Evolutionary conservation across 37 sponge, comb jelly and placozoan species (phyloP).

Genomic region (Spongia lamella): DNA sequence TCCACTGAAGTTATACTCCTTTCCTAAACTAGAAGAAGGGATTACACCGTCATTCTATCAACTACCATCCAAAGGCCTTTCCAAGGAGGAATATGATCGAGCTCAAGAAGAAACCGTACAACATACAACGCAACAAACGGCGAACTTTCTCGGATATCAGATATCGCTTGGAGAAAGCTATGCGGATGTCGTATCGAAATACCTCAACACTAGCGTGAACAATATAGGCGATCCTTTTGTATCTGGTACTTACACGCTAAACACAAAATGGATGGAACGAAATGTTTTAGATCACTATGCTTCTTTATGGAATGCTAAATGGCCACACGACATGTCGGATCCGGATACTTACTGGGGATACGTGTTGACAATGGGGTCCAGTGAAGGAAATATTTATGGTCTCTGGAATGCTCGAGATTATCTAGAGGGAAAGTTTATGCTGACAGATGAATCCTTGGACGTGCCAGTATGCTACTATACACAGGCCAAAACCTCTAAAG

Average conservation of each 20-base stretch:
- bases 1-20: neutral
- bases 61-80: slow-evolving; percentile 34
- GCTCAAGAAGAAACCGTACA: slow-evolving; percentile 3
- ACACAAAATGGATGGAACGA: slow-evolving; percentile 27
- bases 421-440: slow-evolving; percentile 17
- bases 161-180: neutral
- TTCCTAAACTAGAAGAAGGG: neutral
- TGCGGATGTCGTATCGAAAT: neutral
- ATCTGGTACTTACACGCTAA: neutral
- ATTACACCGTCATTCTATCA: slow-evolving; percentile 19
- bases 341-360: slow-evolving; percentile 40
- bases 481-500: neutral
- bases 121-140: neutral
- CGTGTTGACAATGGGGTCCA: slow-evolving; percentile 14
- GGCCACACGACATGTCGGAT: slow-evolving; percentile 18
- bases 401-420: slow-evolving; percentile 40
- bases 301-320: slow-evolving; percentile 25
- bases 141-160: slow-evolving; percentile 10
- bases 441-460: slow-evolving; percentile 1
- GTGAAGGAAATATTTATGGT: slow-evolving; percentile 27
- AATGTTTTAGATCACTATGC: slow-evolving; percentile 38
- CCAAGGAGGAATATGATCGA: neutral
- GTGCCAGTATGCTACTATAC: neutral
- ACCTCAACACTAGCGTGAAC: neutral
- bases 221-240: slow-evolving; percentile 26